Percentiles rank a stretch among this genome's conserved stretches.
Conservation (phyloP, 2,888 invertebrate species). For the Ischnus inquisitorius region DNA sequence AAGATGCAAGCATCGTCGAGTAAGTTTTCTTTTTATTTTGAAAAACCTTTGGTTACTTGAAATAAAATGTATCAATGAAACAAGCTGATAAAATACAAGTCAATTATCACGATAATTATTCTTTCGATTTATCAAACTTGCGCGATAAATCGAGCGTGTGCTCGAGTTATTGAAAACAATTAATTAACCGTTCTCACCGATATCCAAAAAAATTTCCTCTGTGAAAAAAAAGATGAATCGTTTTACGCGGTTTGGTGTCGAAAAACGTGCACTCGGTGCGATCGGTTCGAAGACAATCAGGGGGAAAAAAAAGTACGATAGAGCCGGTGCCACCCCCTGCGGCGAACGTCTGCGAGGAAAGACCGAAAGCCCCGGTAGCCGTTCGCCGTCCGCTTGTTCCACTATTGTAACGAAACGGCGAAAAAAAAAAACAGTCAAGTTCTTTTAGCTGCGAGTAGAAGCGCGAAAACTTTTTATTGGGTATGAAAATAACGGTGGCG, state of each 20-base stretch:
- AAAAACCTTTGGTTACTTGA: neutral
- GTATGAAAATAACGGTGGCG: slow-evolving; percentile 18
- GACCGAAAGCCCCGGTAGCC: slow-evolving; percentile 27
- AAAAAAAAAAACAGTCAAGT: slow-evolving; percentile 4
- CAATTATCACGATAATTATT: no score
- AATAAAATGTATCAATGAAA: neutral
- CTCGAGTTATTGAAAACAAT: no score
- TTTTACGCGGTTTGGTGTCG: neutral
- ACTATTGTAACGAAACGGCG: neutral
- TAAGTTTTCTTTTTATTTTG: slow-evolving; percentile 72
- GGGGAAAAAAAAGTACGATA: neutral
- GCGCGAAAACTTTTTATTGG: slow-evolving; percentile 13
- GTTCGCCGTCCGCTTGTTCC: slow-evolving; percentile 7
- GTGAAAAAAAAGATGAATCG: no score
- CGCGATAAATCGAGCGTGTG: no score
- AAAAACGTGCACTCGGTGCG: neutral
- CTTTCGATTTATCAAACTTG: no score
- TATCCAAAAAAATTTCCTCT: no score
- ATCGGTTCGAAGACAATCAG: neutral
- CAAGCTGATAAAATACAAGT: no score
- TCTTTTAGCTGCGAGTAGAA: neutral
- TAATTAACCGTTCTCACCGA: no score
- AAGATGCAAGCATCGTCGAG: slow-evolving; percentile 83
- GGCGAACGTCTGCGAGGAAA: neutral
- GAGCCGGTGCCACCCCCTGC: neutral